Percentiles rank a stretch among this genome's conserved stretches.
These are phyloP conservation scores for Pasiphila rectangulata DNA, from an alignment of 2,888 invertebrate species.

Conservation along the genomic window DNA sequence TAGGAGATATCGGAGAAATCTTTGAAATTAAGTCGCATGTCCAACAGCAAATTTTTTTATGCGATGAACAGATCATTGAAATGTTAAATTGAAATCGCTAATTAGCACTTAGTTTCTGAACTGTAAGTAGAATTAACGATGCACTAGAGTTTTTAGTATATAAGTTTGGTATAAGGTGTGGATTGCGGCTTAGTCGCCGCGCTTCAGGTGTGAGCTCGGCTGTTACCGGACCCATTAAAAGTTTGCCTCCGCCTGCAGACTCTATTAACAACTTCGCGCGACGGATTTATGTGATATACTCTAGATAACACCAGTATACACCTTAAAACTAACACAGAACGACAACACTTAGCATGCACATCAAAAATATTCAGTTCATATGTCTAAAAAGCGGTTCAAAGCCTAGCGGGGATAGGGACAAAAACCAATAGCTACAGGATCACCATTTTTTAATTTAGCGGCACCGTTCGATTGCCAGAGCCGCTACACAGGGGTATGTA, in stretches of 20 bases:
- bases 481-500: constrained; percentile 11
- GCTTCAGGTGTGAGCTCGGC: constrained; percentile 20
- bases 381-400: constrained; percentile 18
- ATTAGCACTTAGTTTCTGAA: no score
- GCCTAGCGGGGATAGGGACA: constrained; percentile 3
- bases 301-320: constrained; percentile 20
- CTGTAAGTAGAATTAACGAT: neutral
- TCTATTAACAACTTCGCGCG: constrained; percentile 47
- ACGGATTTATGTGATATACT: constrained; percentile 38
- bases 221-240: constrained; percentile 50
- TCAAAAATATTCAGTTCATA: constrained; percentile 7
- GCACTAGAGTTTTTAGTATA: neutral
- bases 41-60: no score
- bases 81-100: no score
- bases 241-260: constrained; percentile 38
- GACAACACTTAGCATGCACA: constrained; percentile 18
- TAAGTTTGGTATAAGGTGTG: constrained; percentile 11
- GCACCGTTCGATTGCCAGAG: constrained; percentile 19
- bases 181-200: constrained; percentile 18
- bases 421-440: constrained; percentile 31
- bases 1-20: no score
- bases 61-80: no score
- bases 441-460: constrained; percentile 25
- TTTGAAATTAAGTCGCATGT: no score
- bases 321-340: constrained; percentile 10